phyloP scores from a whole-genome alignment of 2,888 invertebrate genomes.

The Orgyia antiqua region DNA sequence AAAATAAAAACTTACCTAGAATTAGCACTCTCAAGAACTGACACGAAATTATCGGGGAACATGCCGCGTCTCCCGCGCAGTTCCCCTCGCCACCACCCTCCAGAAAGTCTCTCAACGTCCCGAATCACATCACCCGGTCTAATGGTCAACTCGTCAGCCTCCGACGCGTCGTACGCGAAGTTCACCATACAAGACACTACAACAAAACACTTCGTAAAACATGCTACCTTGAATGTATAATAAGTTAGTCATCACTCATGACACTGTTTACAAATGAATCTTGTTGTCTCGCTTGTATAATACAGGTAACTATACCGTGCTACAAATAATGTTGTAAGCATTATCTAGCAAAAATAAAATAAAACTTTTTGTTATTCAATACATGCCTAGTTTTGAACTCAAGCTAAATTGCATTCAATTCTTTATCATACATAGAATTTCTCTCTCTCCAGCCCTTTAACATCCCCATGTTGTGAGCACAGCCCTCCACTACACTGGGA shows the following conservation, averaged over 20 bases:
- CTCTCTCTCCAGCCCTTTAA: too few relatives aligned
- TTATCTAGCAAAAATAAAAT: too few relatives aligned
- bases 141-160: conserved; percentile 90
- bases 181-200: conserved; percentile 90
- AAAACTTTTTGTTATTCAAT: too few relatives aligned
- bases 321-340: too few relatives aligned
- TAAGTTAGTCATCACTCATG: conserved; percentile 11
- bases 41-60: conserved; percentile 96
- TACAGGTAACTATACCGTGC: too few relatives aligned
- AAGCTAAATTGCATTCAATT: too few relatives aligned
- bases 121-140: conserved; percentile 90
- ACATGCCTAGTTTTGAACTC: too few relatives aligned
- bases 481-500: too few relatives aligned
- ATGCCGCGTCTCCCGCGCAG: conserved; percentile 88
- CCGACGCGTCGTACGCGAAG: conserved; percentile 91
- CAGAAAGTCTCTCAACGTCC: conserved; percentile 86
- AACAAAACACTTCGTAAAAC: conserved; percentile 17
- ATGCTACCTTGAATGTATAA: conserved; percentile 21
- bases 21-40: conserved; percentile 71
- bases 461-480: too few relatives aligned
- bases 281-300: conserved; percentile 6
- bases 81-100: conserved; percentile 96
- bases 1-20: conserved; percentile 53
- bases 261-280: conserved; percentile 9
- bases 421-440: too few relatives aligned